A percentile compares a stretch with the other conserved stretches of the same genome.
Evolutionary conservation across 2,113 vertebrate species (phyloP).

Genomic region (Acrocephalus kingi): DNA sequence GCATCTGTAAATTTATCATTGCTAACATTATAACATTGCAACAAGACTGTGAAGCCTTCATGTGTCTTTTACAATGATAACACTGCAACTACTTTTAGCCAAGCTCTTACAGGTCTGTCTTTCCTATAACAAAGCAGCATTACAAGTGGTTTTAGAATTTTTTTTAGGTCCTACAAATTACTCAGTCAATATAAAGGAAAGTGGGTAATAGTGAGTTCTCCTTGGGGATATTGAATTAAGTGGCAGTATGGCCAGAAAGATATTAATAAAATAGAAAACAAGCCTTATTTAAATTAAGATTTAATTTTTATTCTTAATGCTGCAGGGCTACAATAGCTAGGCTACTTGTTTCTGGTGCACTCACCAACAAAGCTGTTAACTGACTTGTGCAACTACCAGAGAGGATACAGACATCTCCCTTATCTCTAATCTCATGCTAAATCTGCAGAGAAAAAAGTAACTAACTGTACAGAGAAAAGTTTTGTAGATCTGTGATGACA

Average conservation of each 20-base stretch:
- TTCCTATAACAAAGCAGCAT: neutral
- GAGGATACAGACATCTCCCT: neutral
- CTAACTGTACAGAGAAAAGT: rapidly evolving
- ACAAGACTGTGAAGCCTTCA: neutral
- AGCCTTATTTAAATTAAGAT: neutral
- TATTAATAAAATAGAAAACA: neutral
- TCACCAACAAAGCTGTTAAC: neutral
- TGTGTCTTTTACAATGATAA: neutral
- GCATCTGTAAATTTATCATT: neutral
- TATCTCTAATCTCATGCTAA: neutral
- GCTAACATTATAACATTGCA: neutral
- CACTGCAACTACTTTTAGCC: neutral
- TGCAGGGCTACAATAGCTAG: neutral
- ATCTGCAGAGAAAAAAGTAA: neutral
- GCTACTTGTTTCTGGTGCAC: neutral
- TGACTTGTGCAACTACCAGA: neutral
- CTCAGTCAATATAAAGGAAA: neutral
- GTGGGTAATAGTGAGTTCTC: neutral
- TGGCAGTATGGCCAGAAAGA: neutral
- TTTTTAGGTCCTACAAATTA: neutral
- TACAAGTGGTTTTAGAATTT: neutral
- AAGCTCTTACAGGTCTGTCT: neutral
- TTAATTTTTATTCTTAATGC: neutral
- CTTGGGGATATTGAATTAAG: neutral
- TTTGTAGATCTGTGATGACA: neutral